These are phyloP conservation scores for Nyctibius grandis DNA, from an alignment of 2,797 vertebrate genomes.

Conservation along the genomic window DNA sequence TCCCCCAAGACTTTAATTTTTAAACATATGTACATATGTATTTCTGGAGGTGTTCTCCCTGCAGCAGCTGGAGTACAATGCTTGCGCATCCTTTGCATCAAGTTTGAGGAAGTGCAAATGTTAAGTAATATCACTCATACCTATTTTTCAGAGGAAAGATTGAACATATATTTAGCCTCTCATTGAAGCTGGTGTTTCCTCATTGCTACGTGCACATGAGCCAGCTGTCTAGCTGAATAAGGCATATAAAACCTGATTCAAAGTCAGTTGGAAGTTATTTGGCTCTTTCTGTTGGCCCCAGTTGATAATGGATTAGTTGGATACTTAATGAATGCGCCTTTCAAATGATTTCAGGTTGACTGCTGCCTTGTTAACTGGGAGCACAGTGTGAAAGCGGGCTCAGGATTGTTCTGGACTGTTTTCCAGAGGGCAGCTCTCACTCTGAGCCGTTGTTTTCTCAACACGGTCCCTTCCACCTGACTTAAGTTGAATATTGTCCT, in stretches of 20 bases:
- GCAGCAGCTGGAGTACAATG: background rate
- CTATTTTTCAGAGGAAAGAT: background rate
- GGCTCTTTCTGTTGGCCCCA: background rate
- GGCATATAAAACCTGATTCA: background rate
- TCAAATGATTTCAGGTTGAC: background rate
- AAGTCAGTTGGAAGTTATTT: background rate
- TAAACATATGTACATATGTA: fast-evolving
- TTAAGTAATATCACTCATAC: background rate
- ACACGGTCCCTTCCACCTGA: background rate
- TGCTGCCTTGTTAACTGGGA: background rate
- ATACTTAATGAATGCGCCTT: background rate
- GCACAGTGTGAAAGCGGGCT: background rate
- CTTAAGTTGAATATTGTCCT: background rate
- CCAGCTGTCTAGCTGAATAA: background rate
- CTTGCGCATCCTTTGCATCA: background rate
- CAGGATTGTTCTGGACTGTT: background rate
- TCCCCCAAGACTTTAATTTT: background rate
- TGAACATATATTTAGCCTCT: background rate
- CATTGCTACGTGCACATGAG: fast-evolving
- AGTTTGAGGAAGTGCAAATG: background rate
- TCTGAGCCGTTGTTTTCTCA: background rate
- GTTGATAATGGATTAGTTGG: background rate
- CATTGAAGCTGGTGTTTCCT: background rate
- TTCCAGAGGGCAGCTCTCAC: background rate
- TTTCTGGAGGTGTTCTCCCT: background rate